Evolutionary conservation across 1,140 invertebrate species (phyloP).

Genomic region (Onthophagus taurus): DNA sequence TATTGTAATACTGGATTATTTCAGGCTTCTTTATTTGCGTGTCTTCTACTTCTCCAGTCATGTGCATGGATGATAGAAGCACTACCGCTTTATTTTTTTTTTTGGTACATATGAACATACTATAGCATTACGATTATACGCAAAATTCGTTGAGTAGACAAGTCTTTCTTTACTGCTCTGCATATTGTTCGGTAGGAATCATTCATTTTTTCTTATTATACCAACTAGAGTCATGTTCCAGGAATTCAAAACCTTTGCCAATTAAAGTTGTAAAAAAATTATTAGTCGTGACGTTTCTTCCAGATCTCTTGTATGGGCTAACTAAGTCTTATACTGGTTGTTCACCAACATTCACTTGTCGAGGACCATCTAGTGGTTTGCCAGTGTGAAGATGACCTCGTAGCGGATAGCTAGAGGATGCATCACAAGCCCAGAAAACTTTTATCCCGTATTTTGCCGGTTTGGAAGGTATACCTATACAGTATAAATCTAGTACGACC

Average conservation of each 20-base stretch:
- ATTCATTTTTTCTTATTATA: no score
- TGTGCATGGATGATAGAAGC: slow-evolving; percentile 4
- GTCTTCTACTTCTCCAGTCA: not conserved
- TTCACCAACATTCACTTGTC: slow-evolving; percentile 4
- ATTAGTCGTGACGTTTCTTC: slow-evolving; percentile 7
- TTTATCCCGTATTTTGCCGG: slow-evolving; percentile 42
- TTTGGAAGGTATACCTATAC: slow-evolving; percentile 32
- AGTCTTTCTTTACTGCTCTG: not conserved
- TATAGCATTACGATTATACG: not conserved
- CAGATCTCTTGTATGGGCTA: not conserved
- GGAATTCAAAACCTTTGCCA: no score
- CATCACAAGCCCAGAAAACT: slow-evolving; percentile 32
- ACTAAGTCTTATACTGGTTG: not conserved
- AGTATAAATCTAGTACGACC: slow-evolving; percentile 34
- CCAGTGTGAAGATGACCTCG: slow-evolving; percentile 20
- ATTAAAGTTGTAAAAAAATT: no score
- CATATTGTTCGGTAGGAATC: no score
- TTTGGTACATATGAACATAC: not conserved
- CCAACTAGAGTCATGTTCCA: no score
- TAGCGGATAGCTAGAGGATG: slow-evolving; percentile 21
- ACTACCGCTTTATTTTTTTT: not conserved
- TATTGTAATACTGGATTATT: slow-evolving; percentile 1
- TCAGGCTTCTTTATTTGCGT: not conserved
- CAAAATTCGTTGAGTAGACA: not conserved
- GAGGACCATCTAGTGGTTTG: slow-evolving; percentile 3